phyloP scores from a whole-genome alignment of 2,113 vertebrate species.

The Ptilonorhynchus violaceus region DNA sequence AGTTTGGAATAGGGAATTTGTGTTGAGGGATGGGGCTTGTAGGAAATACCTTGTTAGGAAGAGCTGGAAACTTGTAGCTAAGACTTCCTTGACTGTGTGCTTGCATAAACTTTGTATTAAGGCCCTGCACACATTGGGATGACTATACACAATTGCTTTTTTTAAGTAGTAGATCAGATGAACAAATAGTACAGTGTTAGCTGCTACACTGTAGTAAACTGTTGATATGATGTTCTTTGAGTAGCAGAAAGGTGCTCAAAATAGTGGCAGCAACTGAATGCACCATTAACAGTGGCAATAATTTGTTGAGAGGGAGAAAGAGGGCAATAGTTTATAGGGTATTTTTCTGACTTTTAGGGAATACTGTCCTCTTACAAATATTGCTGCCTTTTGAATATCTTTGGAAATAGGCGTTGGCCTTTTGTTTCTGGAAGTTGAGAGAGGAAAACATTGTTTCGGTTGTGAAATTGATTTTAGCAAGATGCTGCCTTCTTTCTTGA shows the following conservation, averaged over 20 bases:
- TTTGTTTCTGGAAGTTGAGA: neutral
- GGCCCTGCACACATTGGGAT: neutral
- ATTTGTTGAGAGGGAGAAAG: neutral
- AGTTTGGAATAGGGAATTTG: neutral
- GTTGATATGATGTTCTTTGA: neutral
- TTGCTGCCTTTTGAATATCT: neutral
- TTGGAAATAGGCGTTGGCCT: neutral
- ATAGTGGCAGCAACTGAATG: neutral
- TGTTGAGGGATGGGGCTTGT: neutral
- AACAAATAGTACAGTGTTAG: neutral
- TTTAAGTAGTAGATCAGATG: neutral
- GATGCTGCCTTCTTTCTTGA: neutral
- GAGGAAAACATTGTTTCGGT: neutral
- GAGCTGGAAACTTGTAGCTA: neutral
- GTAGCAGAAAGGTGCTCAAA: neutral
- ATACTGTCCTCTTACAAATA: neutral
- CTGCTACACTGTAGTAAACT: neutral
- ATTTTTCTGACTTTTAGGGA: neutral
- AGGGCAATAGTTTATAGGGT: neutral
- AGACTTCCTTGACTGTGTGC: neutral
- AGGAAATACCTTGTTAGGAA: constrained; percentile 6
- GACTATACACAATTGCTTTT: neutral
- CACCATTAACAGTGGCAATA: neutral
- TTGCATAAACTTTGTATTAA: neutral
- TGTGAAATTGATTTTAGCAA: neutral